Evolutionary conservation across 1,140 invertebrate species (phyloP).

Genomic region (Ptiloglossa arizonensis): DNA sequence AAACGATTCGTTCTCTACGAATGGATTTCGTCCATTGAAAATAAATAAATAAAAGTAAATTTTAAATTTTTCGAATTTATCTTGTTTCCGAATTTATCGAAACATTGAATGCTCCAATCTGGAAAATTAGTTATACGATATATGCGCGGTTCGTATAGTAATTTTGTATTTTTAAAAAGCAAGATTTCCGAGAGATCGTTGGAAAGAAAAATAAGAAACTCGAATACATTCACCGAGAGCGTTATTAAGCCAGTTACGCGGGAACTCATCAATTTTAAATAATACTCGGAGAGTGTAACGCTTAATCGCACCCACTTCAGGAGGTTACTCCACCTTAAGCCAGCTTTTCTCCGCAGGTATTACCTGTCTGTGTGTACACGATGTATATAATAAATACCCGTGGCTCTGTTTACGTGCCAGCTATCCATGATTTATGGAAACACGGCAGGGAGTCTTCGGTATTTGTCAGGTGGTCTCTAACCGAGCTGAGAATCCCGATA

Average conservation of each 20-base stretch:
- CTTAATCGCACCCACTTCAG: neutral
- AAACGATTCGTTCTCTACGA: too few relatives aligned
- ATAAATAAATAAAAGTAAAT: too few relatives aligned
- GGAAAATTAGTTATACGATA: too few relatives aligned
- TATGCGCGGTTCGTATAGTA: too few relatives aligned
- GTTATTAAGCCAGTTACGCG: neutral
- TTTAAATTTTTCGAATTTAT: too few relatives aligned
- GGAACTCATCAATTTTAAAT: slow-evolving; percentile 4
- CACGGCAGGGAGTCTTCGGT: neutral
- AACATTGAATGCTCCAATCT: too few relatives aligned
- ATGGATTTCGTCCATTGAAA: too few relatives aligned
- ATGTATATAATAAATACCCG: neutral
- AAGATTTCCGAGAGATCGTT: too few relatives aligned
- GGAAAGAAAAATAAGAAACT: too few relatives aligned
- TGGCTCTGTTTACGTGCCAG: neutral
- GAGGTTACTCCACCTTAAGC: neutral
- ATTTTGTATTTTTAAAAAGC: too few relatives aligned
- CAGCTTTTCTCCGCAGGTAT: neutral
- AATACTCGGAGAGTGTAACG: neutral
- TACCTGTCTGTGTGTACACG: neutral
- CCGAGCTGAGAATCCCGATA: neutral
- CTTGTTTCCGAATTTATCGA: too few relatives aligned
- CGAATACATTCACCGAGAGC: neutral
- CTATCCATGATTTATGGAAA: slow-evolving; percentile 15
- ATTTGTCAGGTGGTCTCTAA: slow-evolving; percentile 17